Base-by-base conservation (phyloP, 2,888 invertebrate genomes). In the Cordylochernes scorpioides region DNA sequence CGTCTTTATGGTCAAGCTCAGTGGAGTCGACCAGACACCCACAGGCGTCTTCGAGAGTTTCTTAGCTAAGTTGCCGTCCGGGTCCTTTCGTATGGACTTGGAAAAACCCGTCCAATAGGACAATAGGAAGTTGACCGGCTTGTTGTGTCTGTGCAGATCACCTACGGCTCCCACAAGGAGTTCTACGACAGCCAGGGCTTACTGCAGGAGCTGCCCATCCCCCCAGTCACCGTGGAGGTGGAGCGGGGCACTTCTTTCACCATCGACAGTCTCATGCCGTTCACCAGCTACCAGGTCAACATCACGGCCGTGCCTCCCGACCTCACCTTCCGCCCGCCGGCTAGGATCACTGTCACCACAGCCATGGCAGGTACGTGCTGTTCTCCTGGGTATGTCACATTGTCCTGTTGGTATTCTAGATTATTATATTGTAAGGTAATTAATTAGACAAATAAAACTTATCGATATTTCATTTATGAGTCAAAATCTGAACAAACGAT, bases 141-240 rank as follows among this genome's bases (percentile, higher is more conserved):
- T n/a, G 9, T 19, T 19, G 9, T 19, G 21, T 19, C 12, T 12
- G 17, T 29, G 12, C 28, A 42, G 36, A 43, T 48, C 12, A 73
- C 78, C 3, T 86, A 73, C 50, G 78, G 80, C 51, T 80, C 84
- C 2, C 67, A 78, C 45, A 86, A 86, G 55, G 78, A 80, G 48
- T 86, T 84, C 51, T 77, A 80, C 10, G 84, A 86, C 53, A 80
- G 80, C 2, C 73, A 82, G 48, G 82, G 82, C 25, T 74, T 80
- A 51, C 77, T 80, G 0, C 84, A 84, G 53, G 74, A 71, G 0
- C 48, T 50, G 28, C 74, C 74, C 51, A 68, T 67, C 42, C 69
- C 78, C 28, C 68, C 70, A 3, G 64, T 67, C 42, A 64, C 65
- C 21, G 68, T 43, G 17, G 36, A 35, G n/a, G 39, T 42, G 7